phyloP scores from a whole-genome alignment of 1,140 invertebrate genomes.

The Drosophila littoralis region DNA sequence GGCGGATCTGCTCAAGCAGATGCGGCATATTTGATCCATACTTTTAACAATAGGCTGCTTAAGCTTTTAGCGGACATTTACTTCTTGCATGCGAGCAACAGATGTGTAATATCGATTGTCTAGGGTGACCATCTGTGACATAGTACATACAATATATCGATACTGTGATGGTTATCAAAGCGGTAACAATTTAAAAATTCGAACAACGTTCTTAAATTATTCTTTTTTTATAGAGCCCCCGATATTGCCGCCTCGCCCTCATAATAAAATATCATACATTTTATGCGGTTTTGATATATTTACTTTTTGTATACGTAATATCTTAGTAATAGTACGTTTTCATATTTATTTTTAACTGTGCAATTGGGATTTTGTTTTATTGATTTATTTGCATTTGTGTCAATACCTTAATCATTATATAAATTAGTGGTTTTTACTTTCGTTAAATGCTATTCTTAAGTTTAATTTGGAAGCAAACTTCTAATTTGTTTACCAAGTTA shows the following conservation, averaged over 20 bases:
- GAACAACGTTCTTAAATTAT: background rate
- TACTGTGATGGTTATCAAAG: background rate
- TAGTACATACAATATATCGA: background rate
- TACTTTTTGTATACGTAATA: slow-evolving; percentile 17
- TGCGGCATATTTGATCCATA: slow-evolving; percentile 16
- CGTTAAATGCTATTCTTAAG: slow-evolving; percentile 52
- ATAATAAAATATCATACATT: slow-evolving; percentile 1
- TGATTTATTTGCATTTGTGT: slow-evolving; percentile 17
- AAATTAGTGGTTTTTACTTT: slow-evolving; percentile 34
- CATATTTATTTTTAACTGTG: slow-evolving; percentile 33
- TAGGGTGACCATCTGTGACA: background rate
- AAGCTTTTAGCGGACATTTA: background rate
- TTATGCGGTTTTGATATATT: slow-evolving; percentile 38
- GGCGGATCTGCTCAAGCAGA: slow-evolving; percentile 4
- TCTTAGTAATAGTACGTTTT: slow-evolving; percentile 29
- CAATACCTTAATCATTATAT: slow-evolving; percentile 25
- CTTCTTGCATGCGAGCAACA: slow-evolving; percentile 8
- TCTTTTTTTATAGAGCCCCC: background rate
- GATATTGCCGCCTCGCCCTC: too few relatives aligned
- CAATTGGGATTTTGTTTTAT: slow-evolving; percentile 26
- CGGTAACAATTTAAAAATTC: slow-evolving; percentile 9
- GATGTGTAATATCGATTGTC: background rate
- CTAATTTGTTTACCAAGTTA: slow-evolving; percentile 38
- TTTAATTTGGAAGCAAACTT: slow-evolving; percentile 42
- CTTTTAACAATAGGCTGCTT: too few relatives aligned